Evolutionary conservation across 2,113 vertebrate genomes (phyloP).

Genomic region (Boulengeromyrus knoepffleri): DNA sequence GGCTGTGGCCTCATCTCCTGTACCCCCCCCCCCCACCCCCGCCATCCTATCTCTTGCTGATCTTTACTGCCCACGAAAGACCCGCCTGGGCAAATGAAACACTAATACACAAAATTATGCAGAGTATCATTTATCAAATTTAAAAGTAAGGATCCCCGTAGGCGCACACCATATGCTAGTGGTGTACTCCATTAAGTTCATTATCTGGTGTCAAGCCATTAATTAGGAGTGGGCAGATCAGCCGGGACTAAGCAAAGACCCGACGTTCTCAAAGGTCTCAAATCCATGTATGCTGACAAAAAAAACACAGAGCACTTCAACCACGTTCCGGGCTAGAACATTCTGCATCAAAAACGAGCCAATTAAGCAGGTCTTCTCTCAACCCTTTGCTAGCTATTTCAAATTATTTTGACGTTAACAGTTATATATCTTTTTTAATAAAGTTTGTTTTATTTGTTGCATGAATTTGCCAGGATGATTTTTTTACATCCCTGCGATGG

Average conservation of each 20-base stretch:
- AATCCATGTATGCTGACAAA: slow-evolving; percentile 16
- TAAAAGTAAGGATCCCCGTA: slow-evolving; percentile 50
- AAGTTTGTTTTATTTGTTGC: neutral
- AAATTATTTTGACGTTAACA: neutral
- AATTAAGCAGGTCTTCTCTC: neutral
- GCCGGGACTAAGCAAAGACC: slow-evolving; percentile 29
- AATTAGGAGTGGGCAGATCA: slow-evolving; percentile 54
- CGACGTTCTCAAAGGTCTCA: neutral
- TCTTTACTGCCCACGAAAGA: slow-evolving; percentile 22
- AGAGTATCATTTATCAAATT: slow-evolving; percentile 59
- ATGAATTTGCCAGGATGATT: neutral
- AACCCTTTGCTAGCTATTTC: neutral
- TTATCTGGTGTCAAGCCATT: slow-evolving; percentile 55
- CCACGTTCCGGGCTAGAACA: neutral
- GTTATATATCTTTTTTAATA: neutral
- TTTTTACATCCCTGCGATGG: neutral
- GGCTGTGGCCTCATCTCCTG: neutral
- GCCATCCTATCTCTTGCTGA: neutral
- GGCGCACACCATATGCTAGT: slow-evolving; percentile 52
- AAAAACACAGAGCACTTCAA: slow-evolving; percentile 3
- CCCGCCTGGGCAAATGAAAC: slow-evolving; percentile 46
- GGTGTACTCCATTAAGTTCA: slow-evolving; percentile 58
- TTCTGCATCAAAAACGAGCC: neutral
- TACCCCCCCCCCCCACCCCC: neutral
- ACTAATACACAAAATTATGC: slow-evolving; percentile 52